Evolutionary conservation across 2,888 invertebrate genomes (phyloP), one percentile per base, ranked within the genome.

Genomic region (Spicauda simplicius): DNA sequence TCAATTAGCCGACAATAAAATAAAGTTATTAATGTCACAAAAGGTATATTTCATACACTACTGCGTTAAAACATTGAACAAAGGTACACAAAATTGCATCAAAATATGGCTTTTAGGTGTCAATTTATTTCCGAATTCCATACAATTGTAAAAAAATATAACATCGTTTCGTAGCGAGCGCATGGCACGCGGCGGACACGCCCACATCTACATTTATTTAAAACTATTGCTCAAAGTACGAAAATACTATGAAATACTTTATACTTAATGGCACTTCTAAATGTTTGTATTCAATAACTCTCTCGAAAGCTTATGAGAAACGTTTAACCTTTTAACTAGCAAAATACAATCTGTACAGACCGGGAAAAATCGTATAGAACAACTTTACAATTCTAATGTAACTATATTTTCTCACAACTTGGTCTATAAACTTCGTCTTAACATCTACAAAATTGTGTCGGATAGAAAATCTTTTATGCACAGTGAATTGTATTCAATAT

Each of bases 211-310:
- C 70, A 72, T 74, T 69, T 60, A 60, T 72, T 75, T 76, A 79
- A 72, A 77, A 76, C 80, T 87, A 87, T 88, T 83, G 83, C 79
- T 84, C 77, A 76, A 72, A 74, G 84, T 91, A 90, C 75, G 88
- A 91, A 91, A 91, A 91, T 91, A 91, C 86, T 86, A 84, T 86
- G 75, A 74, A 66, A 74, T 78, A 77, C 79, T 81, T 82, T 79
- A 81, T 77, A 79, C 69, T 77, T 88, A 91, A 91, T 91, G 91
- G 91, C 91, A 91, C 91, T 88, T 89, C 84, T 85, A 88, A 83
- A 77, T 74, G 73, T 85, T 82, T 83, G 77, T 83, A 79, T 76
- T 75, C 68, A 71, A 69, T 69, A 70, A 70, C 67, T 69, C 61
- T 66, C 71, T 48, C 65, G 59, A 68, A 63, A 59, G 60, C 45